Base-by-base conservation (phyloP, 2,888 invertebrate genomes). In the Drosophila sordidapex region DNA sequence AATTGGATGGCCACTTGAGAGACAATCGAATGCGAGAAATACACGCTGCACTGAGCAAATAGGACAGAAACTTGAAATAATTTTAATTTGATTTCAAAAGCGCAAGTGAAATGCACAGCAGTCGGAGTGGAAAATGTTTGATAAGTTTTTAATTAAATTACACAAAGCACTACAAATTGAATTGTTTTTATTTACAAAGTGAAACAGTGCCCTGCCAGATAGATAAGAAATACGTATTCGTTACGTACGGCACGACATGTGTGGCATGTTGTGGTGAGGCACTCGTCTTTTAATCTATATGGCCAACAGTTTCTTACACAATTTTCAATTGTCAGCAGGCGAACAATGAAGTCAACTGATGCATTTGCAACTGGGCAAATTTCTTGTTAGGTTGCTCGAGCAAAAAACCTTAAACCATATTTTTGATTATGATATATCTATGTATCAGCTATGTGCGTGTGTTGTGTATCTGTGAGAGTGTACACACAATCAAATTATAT, bases 71-170 rank as follows among this genome's bases (percentile, higher is more conserved):
- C 56, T 70, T 64, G 52, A 54, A 75, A 81, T 79, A 66, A 81
- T 79, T 76, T 73, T 49, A 80, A 43, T 58, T 74, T 65, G 70
- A 77, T 79, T 54, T 57, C 10, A 18, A 52, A 54, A 53, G 27
- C 63, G 65, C 62, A 62, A 78, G 65, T 60, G 36, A 54, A 65
- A 43, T 33, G 46, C 40, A 61, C 58, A n/a, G 59, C 75, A 58
- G 53, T 59, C 40, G 48, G 58, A 71, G 78, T 78, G 81, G 70
- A 75, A 78, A 78, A 63, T 72, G 70, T 67, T 78, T 81, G 81
- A 86, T 86, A 82, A 82, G 71, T 74, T 86, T 82, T 86, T 64
- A 83, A 82, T 82, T 86, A 75, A 86, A 62, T 57, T 60, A 52
- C 53, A 80, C 70, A 80, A 70, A 60, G 57, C 59, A 70, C 48